Conservation (phyloP, 2,888 invertebrate species). For the Drosophila tripunctata region DNA sequence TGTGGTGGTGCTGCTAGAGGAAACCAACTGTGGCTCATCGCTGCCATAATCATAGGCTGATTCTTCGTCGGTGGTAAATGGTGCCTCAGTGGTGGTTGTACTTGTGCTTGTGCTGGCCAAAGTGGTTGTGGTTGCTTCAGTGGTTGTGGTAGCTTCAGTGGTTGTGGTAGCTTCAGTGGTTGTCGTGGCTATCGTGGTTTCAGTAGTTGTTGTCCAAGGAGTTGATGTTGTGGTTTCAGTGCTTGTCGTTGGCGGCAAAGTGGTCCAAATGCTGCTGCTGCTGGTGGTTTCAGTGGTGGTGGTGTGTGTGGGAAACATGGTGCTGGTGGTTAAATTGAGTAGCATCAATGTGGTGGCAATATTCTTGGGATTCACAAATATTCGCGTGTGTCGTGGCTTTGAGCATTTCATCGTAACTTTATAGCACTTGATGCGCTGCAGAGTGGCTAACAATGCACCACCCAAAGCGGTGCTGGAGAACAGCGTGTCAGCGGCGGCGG, state of each 20-base stretch:
- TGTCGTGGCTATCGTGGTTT: conserved; percentile 8
- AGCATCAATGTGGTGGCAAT: conserved; percentile 83
- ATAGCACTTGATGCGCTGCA: conserved; percentile 79
- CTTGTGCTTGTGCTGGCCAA: conserved; percentile 48
- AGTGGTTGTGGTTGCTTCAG: background rate
- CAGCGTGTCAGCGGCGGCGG: too few relatives aligned
- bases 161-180: conserved; percentile 21
- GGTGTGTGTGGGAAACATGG: conserved; percentile 56
- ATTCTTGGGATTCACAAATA: conserved; percentile 60
- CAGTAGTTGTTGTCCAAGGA: conserved; percentile 19
- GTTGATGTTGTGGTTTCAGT: conserved; percentile 22
- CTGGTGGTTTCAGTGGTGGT: background rate
- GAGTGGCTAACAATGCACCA: conserved; percentile 54
- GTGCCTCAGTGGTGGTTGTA: conserved; percentile 42
- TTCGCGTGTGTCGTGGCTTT: conserved; percentile 59
- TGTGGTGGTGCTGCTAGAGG: conserved; percentile 52
- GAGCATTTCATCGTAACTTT: conserved; percentile 81
- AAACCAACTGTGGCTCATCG: conserved; percentile 41
- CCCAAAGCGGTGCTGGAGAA: conserved; percentile 62
- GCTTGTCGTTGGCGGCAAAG: conserved; percentile 15
- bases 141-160: conserved; percentile 23
- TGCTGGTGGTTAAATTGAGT: conserved; percentile 82
- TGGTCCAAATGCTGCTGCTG: background rate
- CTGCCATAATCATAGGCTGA: conserved; percentile 60
- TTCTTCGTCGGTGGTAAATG: conserved; percentile 55